Evolutionary conservation across 1,140 invertebrate genomes (phyloP).

Genomic region (Macrobrachium nipponense): DNA sequence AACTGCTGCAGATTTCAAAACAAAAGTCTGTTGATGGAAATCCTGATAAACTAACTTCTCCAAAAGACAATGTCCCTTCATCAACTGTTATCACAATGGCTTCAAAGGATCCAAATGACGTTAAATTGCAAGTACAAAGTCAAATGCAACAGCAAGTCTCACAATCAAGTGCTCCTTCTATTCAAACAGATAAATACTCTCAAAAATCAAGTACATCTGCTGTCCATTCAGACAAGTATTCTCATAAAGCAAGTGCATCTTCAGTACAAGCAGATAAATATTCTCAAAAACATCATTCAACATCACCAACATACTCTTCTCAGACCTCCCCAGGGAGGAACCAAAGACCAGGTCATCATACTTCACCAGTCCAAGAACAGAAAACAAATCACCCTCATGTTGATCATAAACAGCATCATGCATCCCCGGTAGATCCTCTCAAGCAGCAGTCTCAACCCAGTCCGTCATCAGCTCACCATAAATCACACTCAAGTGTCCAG

Average conservation of each 20-base stretch:
- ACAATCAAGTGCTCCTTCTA: no score
- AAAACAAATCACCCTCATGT: not conserved
- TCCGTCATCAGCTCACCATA: not conserved
- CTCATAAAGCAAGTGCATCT: no score
- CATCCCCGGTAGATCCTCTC: no score
- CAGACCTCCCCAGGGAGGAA: no score
- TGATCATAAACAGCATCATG: constrained; percentile 5
- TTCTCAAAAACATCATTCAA: no score
- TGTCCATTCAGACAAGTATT: no score
- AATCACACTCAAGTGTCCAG: constrained; percentile 14
- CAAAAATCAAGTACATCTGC: no score
- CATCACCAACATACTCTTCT: no score
- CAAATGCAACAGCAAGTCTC: not conserved
- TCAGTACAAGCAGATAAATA: no score
- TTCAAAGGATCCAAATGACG: constrained; percentile 1
- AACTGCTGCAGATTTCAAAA: constrained; percentile 61
- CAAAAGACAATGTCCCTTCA: not conserved
- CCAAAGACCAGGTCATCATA: no score
- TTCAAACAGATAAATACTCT: no score
- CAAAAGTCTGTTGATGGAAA: constrained; percentile 51
- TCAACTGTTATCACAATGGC: not conserved
- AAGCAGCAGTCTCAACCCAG: constrained; percentile 4
- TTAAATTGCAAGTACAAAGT: constrained; percentile 11
- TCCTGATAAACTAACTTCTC: not conserved
- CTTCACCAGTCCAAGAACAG: no score